Base-by-base conservation (phyloP, 2,113 vertebrate genomes). In the Prunella fulvescens region DNA sequence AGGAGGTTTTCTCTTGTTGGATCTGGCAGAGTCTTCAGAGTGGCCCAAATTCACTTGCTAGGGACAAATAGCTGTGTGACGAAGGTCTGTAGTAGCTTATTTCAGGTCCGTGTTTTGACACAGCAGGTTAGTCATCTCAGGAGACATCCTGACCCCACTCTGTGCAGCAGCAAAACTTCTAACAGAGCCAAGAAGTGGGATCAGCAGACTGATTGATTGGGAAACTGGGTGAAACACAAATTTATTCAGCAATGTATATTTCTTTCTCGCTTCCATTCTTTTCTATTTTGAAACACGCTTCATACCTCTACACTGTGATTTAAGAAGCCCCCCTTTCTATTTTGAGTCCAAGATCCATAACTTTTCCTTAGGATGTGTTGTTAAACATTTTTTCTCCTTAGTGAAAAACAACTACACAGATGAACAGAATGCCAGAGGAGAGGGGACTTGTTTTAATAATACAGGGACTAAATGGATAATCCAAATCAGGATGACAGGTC, bases 401-500 rank as follows among this genome's bases (percentile, higher is more conserved):
- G 37, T 65, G 42, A 66, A 67, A 80, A 37, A 22, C 48, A 53
- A 11, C 24, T 28, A 26, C 31, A 86, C 57, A 77, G 37, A 61
- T 70, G 16, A 90, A 58, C 60, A 20, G 60, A 76, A 86, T 24
- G n/a, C 72, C 56, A 91, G 61, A 77, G 70, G 58, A 94, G 74
- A 69, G 64, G 24, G 86, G 81, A 51, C 45, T 86, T 88, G 85
- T 37, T 95, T 79, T 67, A 92, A 47, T 92, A 92, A 92, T 69
- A 18, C 71, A 90, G 26, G 45, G 61, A 58, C 65, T 92, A 92
- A 93, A 71, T 42, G 80, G 89, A 78, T 95, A 92, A 95, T 97
- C 81, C 88, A 92, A 86, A 96, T 92, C 6, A 4, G 72, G 83
- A 86, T 93, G 88, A 94, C 94, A 95, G 91, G 95, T 93, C 86